phyloP scores from a whole-genome alignment of 2,888 invertebrate species.

The Aromia moschata region DNA sequence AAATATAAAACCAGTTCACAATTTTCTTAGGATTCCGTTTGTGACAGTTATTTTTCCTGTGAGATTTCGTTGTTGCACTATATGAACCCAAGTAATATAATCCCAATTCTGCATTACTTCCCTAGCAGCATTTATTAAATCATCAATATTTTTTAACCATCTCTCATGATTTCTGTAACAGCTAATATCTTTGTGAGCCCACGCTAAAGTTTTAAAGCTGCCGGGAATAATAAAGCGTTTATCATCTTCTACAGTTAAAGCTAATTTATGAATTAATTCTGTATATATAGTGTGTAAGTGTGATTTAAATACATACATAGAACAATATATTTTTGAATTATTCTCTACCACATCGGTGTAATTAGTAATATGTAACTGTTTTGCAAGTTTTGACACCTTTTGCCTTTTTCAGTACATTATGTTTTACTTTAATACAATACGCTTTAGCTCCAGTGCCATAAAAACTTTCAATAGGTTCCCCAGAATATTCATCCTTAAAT shows the following conservation, averaged over 20 bases:
- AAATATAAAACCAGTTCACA: too few species aligned
- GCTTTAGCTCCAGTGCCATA: constrained; percentile 21
- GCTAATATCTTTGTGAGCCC: constrained; percentile 11
- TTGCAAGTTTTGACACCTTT: constrained; percentile 15
- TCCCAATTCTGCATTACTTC: not conserved
- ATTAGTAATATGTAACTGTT: not conserved
- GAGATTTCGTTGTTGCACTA: too few species aligned
- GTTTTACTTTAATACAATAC: constrained; percentile 23
- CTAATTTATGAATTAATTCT: constrained; percentile 19
- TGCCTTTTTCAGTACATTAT: constrained; percentile 13
- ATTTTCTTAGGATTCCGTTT: not conserved
- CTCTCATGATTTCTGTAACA: not conserved
- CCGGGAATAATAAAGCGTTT: constrained; percentile 14
- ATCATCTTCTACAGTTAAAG: constrained; percentile 16
- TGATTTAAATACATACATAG: constrained; percentile 9
- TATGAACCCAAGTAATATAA: too few species aligned
- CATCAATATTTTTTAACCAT: not conserved
- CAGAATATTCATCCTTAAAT: constrained; percentile 27
- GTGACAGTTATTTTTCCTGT: too few species aligned
- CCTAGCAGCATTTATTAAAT: not conserved
- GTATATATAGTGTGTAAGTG: constrained; percentile 18
- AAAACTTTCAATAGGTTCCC: constrained; percentile 15
- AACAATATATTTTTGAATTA: constrained; percentile 25
- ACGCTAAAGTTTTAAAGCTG: constrained; percentile 17
- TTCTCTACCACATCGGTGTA: constrained; percentile 7